Conservation (phyloP, 2,113 vertebrate species). For the Takifugu flavidus region DNA sequence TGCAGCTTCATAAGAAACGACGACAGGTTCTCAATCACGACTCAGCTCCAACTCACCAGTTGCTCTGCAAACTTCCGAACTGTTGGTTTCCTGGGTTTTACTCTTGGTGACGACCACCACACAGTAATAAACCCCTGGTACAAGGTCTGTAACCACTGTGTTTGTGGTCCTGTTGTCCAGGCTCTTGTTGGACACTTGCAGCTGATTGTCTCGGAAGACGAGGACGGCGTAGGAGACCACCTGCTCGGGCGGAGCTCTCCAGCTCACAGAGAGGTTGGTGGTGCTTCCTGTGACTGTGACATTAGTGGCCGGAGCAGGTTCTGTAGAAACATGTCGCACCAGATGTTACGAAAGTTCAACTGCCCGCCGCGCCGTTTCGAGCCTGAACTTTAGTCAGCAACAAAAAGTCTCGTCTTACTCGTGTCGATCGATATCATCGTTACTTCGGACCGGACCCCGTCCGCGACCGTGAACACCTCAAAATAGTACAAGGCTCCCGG, state of each 20-base stretch:
- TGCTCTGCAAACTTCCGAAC: conserved; percentile 10
- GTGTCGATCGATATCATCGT: not conserved
- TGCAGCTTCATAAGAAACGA: too few species aligned
- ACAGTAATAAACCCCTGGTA: conserved; percentile 50
- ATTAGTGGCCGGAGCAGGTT: conserved; percentile 20
- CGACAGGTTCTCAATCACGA: not conserved
- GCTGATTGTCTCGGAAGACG: not conserved
- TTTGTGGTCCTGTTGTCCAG: not conserved
- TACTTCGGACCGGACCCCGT: conserved; percentile 14
- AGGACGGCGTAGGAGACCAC: conserved; percentile 36
- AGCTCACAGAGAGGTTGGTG: conserved; percentile 41
- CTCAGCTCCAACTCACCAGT: conserved; percentile 51
- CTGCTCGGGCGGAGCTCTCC: conserved; percentile 7
- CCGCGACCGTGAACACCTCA: conserved; percentile 26
- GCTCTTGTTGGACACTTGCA: rapidly evolving
- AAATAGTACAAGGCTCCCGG: conserved; percentile 46
- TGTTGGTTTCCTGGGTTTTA: not conserved
- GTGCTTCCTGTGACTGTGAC: conserved; percentile 33
- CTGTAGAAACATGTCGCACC: conserved; percentile 22
- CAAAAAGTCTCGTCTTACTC: conserved; percentile 25
- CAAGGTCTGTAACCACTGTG: not conserved
- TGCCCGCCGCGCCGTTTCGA: too few species aligned
- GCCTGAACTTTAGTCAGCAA: too few species aligned
- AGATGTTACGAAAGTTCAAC: not conserved
- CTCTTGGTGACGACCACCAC: conserved; percentile 28